A percentile compares a stretch with the other conserved stretches of the same genome.
Evolutionary conservation across 2,888 invertebrate genomes (phyloP).

Genomic region (Heliconius erato): DNA sequence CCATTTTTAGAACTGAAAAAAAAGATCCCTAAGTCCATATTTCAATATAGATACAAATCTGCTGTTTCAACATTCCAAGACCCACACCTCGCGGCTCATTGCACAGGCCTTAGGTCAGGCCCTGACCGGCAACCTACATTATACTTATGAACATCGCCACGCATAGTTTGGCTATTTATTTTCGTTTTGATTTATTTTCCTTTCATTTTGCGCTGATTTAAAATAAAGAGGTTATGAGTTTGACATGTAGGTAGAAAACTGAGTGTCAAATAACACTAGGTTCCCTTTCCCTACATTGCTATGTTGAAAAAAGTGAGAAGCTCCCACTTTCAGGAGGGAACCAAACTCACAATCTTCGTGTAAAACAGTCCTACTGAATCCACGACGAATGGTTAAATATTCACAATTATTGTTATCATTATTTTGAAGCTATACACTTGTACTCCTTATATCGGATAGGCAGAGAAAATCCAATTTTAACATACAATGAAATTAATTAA

Average conservation of each 20-base stretch:
- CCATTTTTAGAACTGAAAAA: conserved; percentile 3
- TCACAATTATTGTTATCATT: neutral
- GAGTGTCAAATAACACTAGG: too few relatives aligned
- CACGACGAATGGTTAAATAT: neutral
- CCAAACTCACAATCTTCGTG: neutral
- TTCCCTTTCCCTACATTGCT: too few relatives aligned
- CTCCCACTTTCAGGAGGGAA: neutral
- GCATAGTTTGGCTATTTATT: neutral
- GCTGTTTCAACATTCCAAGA: conserved; percentile 8
- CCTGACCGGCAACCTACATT: conserved; percentile 1
- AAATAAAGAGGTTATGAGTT: neutral
- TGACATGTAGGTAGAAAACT: too few relatives aligned
- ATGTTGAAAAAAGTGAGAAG: too few relatives aligned
- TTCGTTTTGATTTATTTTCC: neutral
- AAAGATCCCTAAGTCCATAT: neutral
- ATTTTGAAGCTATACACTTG: neutral
- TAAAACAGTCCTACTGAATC: neutral
- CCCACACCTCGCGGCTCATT: conserved; percentile 16
- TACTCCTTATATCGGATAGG: too few relatives aligned
- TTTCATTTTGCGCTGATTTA: neutral
- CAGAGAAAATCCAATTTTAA: too few relatives aligned
- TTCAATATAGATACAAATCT: conserved; percentile 11
- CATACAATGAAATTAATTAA: too few relatives aligned
- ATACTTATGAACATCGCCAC: neutral
- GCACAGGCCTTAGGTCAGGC: conserved; percentile 14